These are phyloP conservation scores for Adelosebastes latens DNA, from an alignment of 2,797 vertebrate genomes.

Conservation along the genomic window DNA sequence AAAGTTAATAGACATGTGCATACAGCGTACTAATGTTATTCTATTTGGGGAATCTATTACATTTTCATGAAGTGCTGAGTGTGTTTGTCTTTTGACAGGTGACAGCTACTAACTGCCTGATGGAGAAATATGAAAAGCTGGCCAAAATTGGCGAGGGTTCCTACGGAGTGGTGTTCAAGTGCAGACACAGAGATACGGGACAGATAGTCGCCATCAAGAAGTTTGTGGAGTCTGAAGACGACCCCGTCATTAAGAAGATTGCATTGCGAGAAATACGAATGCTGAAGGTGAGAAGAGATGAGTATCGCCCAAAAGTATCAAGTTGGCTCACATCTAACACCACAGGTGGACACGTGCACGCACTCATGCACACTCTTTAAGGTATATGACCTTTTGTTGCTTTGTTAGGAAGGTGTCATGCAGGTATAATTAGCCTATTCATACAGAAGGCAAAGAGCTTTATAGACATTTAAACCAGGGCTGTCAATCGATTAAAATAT, in stretches of 20 bases:
- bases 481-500: too few species aligned
- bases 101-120: constrained; percentile 46
- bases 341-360: neutral
- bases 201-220: constrained; percentile 93
- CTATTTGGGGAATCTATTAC: neutral
- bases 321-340: neutral
- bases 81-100: constrained; percentile 23
- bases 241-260: constrained; percentile 91
- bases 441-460: neutral
- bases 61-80: neutral
- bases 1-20: neutral
- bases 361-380: neutral
- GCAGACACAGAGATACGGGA: constrained; percentile 87
- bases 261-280: constrained; percentile 89
- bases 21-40: neutral
- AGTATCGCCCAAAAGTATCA: constrained; percentile 3
- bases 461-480: neutral
- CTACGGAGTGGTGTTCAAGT: constrained; percentile 92
- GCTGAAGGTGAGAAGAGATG: constrained; percentile 85
- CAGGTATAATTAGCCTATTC: neutral
- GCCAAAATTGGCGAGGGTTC: constrained; percentile 91
- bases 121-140: constrained; percentile 93
- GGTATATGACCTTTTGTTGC: neutral
- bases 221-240: constrained; percentile 91
- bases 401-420: neutral